Evolutionary conservation across 2,797 vertebrate genomes (phyloP).

Genomic region (Scarus forsteni): DNA sequence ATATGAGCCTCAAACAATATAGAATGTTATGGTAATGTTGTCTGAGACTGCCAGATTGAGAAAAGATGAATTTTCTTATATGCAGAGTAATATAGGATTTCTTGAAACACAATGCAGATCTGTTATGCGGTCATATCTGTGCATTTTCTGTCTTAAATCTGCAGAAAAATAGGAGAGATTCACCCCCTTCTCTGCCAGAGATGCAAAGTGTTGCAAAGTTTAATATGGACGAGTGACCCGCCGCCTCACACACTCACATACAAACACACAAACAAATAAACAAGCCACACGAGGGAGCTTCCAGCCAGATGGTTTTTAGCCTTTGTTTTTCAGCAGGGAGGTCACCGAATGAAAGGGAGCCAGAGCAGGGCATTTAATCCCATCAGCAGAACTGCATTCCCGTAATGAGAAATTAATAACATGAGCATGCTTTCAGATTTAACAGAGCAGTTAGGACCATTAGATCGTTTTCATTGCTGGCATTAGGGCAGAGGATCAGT

Average conservation of each 20-base stretch:
- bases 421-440: conserved; percentile 86
- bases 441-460: conserved; percentile 85
- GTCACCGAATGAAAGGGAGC: conserved; percentile 75
- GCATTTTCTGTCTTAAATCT: conserved; percentile 11
- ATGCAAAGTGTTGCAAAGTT: conserved; percentile 38
- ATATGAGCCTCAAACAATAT: conserved; percentile 30
- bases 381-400: conserved; percentile 85
- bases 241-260: conserved; percentile 38
- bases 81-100: conserved; percentile 13
- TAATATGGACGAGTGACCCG: conserved; percentile 44
- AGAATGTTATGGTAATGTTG: conserved; percentile 25
- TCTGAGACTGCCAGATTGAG: conserved; percentile 5
- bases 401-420: conserved; percentile 89
- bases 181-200: not conserved
- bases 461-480: conserved; percentile 88
- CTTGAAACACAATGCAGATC: conserved; percentile 5
- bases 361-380: conserved; percentile 80
- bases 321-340: conserved; percentile 70
- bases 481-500: conserved; percentile 84
- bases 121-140: not conserved
- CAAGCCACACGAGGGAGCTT: conserved; percentile 59
- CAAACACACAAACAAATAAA: conserved; percentile 72
- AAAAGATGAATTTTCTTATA: conserved; percentile 11
- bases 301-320: conserved; percentile 78
- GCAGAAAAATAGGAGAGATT: conserved; percentile 25